A percentile compares a stretch with the other conserved stretches of the same genome.
Evolutionary conservation across 2,113 vertebrate species (phyloP).

Genomic region (Cheirogaleus medius): DNA sequence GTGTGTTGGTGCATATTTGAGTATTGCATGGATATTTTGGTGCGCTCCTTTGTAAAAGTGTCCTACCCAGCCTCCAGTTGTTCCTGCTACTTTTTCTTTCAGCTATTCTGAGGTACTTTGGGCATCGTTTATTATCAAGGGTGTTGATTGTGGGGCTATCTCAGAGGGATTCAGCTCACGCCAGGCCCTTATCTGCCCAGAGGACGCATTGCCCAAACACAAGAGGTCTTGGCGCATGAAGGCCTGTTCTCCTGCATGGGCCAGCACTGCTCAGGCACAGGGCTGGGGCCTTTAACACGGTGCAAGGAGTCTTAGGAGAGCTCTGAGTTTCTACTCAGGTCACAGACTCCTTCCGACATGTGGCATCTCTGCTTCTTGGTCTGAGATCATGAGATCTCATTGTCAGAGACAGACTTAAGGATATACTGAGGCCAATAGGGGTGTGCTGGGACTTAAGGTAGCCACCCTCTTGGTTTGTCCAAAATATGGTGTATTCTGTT

Average conservation of each 20-base stretch:
- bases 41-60: not conserved
- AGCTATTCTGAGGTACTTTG: not conserved
- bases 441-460: not conserved
- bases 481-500: not conserved
- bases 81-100: not conserved
- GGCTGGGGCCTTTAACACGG: no score
- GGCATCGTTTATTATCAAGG: not conserved
- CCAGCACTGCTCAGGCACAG: not conserved
- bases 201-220: not conserved
- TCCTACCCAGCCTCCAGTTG: not conserved
- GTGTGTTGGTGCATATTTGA: fast-evolving
- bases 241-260: no score
- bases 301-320: not conserved
- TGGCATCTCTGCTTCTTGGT: not conserved
- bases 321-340: not conserved
- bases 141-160: fast-evolving
- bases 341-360: not conserved
- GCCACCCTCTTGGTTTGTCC: not conserved
- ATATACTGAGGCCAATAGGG: not conserved
- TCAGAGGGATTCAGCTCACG: not conserved
- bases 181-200: not conserved
- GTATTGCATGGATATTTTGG: fast-evolving
- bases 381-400: not conserved
- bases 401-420: not conserved
- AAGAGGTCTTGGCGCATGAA: not conserved